Percentiles rank a stretch among this genome's conserved stretches.
Evolutionary conservation across 2,113 vertebrate genomes (phyloP).

Genomic region (Mustela lutreola): DNA sequence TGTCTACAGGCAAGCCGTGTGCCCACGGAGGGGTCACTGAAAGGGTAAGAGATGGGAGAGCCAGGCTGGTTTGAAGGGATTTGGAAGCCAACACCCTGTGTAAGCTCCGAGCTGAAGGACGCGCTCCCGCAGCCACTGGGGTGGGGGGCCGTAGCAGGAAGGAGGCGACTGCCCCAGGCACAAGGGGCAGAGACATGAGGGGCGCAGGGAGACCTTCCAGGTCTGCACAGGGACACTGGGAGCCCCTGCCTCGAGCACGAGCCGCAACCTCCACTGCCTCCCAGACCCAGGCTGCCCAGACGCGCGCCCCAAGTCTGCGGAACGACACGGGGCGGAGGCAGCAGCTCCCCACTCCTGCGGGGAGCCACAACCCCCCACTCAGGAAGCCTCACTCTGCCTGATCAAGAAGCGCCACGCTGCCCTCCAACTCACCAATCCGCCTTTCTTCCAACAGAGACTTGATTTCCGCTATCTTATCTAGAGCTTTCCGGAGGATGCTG

Average conservation of each 20-base stretch:
- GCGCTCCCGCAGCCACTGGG: neutral
- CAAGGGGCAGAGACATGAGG: neutral
- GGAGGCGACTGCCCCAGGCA: neutral
- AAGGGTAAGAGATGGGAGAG: neutral
- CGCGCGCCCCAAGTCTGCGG: fast-evolving
- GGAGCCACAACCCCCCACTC: too few species aligned
- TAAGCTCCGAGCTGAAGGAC: too few species aligned
- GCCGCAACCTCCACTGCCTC: neutral
- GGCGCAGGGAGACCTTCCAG: fast-evolving
- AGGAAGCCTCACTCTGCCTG: neutral
- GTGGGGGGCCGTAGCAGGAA: neutral
- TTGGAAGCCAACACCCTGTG: neutral
- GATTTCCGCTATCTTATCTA: constrained; percentile 96
- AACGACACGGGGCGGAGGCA: neutral
- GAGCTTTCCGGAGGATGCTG: constrained; percentile 93
- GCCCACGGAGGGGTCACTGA: neutral
- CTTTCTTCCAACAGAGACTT: constrained; percentile 95
- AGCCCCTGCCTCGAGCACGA: too few species aligned
- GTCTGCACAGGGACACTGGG: neutral
- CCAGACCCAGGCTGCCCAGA: neutral
- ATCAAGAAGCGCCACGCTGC: fast-evolving
- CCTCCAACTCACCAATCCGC: constrained; percentile 90
- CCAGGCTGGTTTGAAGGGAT: neutral
- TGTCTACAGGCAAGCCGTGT: fast-evolving
- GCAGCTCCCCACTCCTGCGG: neutral